Evolutionary conservation across 2,797 vertebrate species (phyloP), one percentile per base, ranked within the genome.

Genomic region (Macropus fuliginosus): DNA sequence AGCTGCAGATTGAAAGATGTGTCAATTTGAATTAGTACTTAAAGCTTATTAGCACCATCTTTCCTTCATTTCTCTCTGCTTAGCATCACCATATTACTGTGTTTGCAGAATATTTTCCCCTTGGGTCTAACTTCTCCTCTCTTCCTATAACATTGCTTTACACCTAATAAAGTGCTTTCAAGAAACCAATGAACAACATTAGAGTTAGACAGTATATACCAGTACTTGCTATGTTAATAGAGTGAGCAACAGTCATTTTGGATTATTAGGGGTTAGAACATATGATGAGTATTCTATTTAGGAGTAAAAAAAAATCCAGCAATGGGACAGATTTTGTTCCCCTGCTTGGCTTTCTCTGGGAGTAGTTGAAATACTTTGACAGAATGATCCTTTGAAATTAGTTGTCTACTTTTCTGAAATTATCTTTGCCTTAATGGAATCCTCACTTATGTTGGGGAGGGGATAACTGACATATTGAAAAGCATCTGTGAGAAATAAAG

Each of bases 401-500:
- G 74, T 66, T 3, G 92, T 91, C 57, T 96, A 50, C 90, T 95
- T 97, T 96, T 3, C 66, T 95, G 12, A 95, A 96, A 93, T 24
- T 81, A 6, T n/a, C 55, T 28, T 91, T 81, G 96, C 14, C 46
- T 18, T 50, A 1, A 0, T 27, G 52, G 66, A 59, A 94, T 91
- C 18, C 27, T 50, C 40, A 46, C 3, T 16, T 95, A 74, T 96
- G 81, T 59, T 92, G 94, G 40, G 31, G 92, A 91, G 62, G 21
- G 5, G 66, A 81, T 81, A 81, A 81, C n/a, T 46, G 18, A 81
- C 66, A 21, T 46, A 92, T 54, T 56, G 40, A 95, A 11, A 1
- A 74, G 0, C 29, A 59, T 62, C 91, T 91, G 56, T 66, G 1
- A 90, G 18, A 46, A 95, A 97, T 52, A 54, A 95, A 1, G 11